Evolutionary conservation across 1,140 invertebrate genomes (phyloP).

Genomic region (Drosophila nannoptera): DNA sequence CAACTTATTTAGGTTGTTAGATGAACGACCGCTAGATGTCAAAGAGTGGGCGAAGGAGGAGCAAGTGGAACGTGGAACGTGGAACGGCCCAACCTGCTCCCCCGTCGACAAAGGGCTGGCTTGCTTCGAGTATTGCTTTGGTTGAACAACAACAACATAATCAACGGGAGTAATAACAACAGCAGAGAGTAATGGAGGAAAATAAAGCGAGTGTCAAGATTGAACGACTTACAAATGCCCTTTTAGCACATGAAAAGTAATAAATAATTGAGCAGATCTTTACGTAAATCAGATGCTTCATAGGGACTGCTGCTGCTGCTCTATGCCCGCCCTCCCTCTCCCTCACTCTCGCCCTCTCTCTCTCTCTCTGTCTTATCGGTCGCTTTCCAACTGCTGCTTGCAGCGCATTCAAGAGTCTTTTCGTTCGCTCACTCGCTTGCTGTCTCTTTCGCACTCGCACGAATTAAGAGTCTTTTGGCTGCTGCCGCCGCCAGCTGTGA

Average conservation of each 20-base stretch:
- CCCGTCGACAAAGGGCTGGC: neutral
- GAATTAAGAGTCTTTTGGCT: slow-evolving; percentile 5
- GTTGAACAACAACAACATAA: slow-evolving; percentile 43
- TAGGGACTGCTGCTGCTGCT: too few relatives aligned
- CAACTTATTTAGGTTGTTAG: slow-evolving; percentile 71
- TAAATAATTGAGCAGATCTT: too few relatives aligned
- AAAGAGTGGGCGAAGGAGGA: neutral
- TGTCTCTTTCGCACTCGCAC: slow-evolving; percentile 4
- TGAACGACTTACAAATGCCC: neutral
- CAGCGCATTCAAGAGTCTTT: slow-evolving; percentile 1
- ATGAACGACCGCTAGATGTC: slow-evolving; percentile 62
- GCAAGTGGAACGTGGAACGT: neutral
- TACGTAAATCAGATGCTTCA: too few relatives aligned
- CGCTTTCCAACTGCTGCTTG: neutral
- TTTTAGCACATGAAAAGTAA: neutral
- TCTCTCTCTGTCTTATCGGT: too few relatives aligned
- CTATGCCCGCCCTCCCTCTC: too few relatives aligned
- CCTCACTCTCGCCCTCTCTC: too few relatives aligned
- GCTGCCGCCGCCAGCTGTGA: slow-evolving; percentile 16
- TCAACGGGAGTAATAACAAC: slow-evolving; percentile 30
- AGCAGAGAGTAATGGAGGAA: neutral
- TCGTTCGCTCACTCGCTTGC: neutral
- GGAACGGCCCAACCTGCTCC: neutral
- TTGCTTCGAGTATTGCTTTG: slow-evolving; percentile 40
- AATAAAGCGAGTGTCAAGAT: neutral